Base-by-base conservation (phyloP, 2,113 vertebrate species). In the Ptilorrhoa leucosticta region DNA sequence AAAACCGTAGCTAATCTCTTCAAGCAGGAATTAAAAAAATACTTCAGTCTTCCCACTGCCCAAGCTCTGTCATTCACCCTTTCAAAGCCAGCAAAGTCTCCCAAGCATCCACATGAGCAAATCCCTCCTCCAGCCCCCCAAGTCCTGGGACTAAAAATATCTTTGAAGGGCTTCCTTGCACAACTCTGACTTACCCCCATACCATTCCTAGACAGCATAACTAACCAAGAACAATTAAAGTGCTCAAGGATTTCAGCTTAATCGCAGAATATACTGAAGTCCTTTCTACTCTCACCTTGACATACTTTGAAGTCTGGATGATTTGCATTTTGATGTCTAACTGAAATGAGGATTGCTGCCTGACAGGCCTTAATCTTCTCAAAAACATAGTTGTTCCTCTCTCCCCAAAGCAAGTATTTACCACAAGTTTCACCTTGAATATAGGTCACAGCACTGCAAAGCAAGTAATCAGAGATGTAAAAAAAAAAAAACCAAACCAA, bases 361-460 rank as follows among this genome's bases (percentile, higher is more conserved):
- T 94, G 80, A 89, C 35, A 66, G 86, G 56, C 37, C 94, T 83
- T 94, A 92, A 93, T 96, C 76, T 71, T 71, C 79, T 84, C 76
- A 89, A 90, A 94, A 65, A n/a, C 47, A 33, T 4, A 58, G 64
- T 16, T 86, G 58, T 51, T 57, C 57, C 23, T 88, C 64, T 69
- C 60, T 77, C 51, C 80, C 68, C 57, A 92, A 84, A 90, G 86
- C 64, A 96, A 92, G 61, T 50, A 93, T 89, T 90, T 87, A 95
- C 84, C 50, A 61, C 69, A 93, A 93, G 73, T 89, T 96, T 95
- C 95, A 97, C 96, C 96, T 96, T 96, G 94, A 86, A 90, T 93
- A 73, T 48, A 94, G 90, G 95, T 93, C 92, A 93, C 33, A 94
- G 82, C 66, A 83, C 44, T 70, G 84, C 90, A 77, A 91, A 39